Evolutionary conservation across 2,113 vertebrate species (phyloP).

Genomic region (Pithys albifrons): DNA sequence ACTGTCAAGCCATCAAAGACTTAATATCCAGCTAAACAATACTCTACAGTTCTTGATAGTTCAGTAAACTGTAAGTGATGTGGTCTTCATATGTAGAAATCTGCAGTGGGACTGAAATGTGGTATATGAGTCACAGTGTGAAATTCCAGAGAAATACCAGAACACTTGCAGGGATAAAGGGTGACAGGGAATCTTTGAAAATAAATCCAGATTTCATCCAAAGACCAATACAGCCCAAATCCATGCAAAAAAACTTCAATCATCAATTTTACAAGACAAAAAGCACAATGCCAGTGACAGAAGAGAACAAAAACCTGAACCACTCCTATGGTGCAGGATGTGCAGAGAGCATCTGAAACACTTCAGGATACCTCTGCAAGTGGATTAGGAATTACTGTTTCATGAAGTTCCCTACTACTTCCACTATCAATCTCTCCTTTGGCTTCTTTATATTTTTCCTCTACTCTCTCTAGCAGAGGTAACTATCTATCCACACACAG

Average conservation of each 20-base stretch:
- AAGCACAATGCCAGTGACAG: background rate
- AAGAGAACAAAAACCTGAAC: background rate
- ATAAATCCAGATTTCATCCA: background rate
- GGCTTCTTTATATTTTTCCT: background rate
- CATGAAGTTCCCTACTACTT: background rate
- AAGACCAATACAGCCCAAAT: background rate
- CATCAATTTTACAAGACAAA: background rate
- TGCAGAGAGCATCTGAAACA: background rate
- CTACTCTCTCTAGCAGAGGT: background rate
- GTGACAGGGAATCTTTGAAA: background rate
- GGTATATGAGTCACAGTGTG: fast-evolving
- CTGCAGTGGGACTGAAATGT: background rate
- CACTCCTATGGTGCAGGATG: background rate
- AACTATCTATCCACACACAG: background rate
- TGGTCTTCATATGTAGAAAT: background rate
- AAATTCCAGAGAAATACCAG: background rate
- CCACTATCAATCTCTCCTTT: background rate
- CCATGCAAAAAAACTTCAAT: fast-evolving
- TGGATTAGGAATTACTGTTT: slow-evolving; percentile 5
- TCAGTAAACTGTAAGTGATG: background rate
- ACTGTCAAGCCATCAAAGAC: background rate
- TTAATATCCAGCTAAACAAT: background rate
- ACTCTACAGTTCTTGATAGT: background rate
- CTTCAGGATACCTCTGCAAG: slow-evolving; percentile 27
- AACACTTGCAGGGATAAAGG: background rate